Evolutionary conservation across 2,888 invertebrate species (phyloP).

Genomic region (Thalpophila matura): DNA sequence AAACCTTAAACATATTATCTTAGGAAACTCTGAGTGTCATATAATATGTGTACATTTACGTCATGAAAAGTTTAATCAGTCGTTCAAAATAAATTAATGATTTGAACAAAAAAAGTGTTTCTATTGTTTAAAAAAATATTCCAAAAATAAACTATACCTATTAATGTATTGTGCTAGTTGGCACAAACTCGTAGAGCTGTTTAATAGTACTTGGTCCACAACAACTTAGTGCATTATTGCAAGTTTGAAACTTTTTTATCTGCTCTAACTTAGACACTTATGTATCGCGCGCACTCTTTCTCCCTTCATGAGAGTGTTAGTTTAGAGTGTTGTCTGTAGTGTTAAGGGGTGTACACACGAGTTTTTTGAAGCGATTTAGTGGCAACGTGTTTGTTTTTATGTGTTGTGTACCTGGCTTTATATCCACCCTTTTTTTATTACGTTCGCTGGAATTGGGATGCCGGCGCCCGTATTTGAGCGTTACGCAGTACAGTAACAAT

Average conservation of each 20-base stretch:
- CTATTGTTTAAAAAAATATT: conserved; percentile 4
- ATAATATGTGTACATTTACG: neutral
- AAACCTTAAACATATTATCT: conserved; percentile 67
- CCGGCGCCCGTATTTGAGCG: conserved; percentile 10
- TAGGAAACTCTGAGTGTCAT: conserved; percentile 29
- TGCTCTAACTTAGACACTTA: conserved; percentile 50
- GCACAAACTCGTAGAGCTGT: neutral
- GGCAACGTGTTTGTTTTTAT: conserved; percentile 23
- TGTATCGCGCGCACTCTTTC: conserved; percentile 41
- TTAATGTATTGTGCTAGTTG: neutral
- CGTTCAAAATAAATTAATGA: too few species aligned
- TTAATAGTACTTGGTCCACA: conserved; percentile 20
- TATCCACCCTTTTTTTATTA: conserved; percentile 21
- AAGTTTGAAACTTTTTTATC: conserved; percentile 55
- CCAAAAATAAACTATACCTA: neutral
- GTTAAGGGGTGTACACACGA: conserved; percentile 47
- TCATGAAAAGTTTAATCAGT: neutral
- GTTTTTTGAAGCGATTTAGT: conserved; percentile 53
- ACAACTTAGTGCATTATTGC: conserved; percentile 56
- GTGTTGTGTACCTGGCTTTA: conserved; percentile 44
- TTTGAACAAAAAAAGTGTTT: too few species aligned
- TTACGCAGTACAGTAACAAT: conserved; percentile 22
- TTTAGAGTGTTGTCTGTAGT: conserved; percentile 55
- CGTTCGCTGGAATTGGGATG: conserved; percentile 5
- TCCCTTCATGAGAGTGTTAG: conserved; percentile 54